phyloP scores from a whole-genome alignment of 2,797 vertebrate genomes.

The Diceros bicornis region DNA sequence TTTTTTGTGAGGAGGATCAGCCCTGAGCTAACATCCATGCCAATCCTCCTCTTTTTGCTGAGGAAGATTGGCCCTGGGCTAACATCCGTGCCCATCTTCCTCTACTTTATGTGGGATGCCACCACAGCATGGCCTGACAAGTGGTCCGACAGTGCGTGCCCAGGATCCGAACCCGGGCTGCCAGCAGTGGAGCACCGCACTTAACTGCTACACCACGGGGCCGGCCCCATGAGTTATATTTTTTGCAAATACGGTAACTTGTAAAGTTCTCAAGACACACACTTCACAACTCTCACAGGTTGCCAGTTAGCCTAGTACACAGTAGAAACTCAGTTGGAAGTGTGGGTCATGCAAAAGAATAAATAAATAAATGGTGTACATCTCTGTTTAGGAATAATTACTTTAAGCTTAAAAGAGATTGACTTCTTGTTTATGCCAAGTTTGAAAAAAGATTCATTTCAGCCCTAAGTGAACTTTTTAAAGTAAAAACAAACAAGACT shows the following conservation, averaged over 20 bases:
- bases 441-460: constrained; percentile 61
- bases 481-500: constrained; percentile 62
- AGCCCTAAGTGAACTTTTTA: constrained; percentile 10
- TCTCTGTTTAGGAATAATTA: constrained; percentile 50
- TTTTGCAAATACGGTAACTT: constrained; percentile 37
- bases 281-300: constrained; percentile 2
- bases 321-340: constrained; percentile 43
- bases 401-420: constrained; percentile 38
- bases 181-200: no score
- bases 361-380: background rate
- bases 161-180: no score
- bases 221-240: background rate
- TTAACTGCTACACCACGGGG: no score
- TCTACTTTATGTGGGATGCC: no score
- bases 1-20: no score
- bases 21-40: no score
- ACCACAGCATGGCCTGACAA: no score
- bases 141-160: no score
- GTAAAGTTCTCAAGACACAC: constrained; percentile 27
- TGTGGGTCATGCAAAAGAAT: background rate
- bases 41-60: no score
- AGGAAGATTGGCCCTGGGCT: no score
- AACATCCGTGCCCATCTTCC: no score
- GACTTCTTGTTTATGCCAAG: background rate
- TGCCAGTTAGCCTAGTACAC: background rate